A percentile compares a stretch with the other conserved stretches of the same genome.
These are phyloP conservation scores for Eilema griseolum DNA, from an alignment of 2,888 invertebrate species.

Conservation along the genomic window DNA sequence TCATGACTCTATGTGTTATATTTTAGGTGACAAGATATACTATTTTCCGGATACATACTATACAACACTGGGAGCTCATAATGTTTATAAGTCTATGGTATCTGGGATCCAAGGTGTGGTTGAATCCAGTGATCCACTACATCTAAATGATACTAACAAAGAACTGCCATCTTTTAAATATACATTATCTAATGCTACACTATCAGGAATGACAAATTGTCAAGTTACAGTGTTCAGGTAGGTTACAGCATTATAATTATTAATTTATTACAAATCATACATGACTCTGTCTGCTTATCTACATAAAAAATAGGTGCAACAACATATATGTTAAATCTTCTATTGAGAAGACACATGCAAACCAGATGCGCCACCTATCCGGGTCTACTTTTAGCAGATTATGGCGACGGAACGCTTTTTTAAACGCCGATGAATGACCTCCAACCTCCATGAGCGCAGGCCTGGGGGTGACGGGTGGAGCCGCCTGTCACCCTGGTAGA, in stretches of 20 bases:
- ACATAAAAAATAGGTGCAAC: no score
- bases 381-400: no score
- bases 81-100: neutral
- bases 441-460: no score
- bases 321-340: no score
- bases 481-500: no score
- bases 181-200: neutral
- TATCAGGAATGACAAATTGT: neutral
- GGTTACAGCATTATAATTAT: neutral
- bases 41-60: neutral
- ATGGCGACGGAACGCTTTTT: no score
- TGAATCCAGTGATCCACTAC: constrained; percentile 6
- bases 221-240: neutral
- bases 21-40: constrained; percentile 11
- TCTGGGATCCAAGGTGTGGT: neutral
- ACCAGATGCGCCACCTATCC: no score
- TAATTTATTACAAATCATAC: no score
- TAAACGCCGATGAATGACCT: no score
- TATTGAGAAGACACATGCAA: no score
- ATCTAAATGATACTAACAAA: neutral
- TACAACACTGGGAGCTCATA: neutral
- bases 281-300: no score
- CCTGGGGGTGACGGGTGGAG: no score
- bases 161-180: neutral
- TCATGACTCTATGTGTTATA: neutral